phyloP scores from a whole-genome alignment of 2,113 vertebrate genomes.

The Oriolus oriolus region DNA sequence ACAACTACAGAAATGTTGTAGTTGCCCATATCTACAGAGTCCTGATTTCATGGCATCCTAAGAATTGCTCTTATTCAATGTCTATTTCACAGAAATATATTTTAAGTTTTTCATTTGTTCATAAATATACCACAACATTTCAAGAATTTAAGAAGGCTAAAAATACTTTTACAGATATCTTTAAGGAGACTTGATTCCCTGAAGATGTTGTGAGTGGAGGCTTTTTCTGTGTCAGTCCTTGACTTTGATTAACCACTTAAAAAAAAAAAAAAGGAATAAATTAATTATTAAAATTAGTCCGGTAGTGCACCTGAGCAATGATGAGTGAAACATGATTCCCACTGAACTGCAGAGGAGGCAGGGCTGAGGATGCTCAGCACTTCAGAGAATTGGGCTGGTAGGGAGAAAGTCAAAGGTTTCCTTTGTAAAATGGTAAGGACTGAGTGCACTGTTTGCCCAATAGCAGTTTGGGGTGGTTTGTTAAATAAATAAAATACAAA shows the following conservation, averaged over 20 bases:
- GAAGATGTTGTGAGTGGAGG: not conserved
- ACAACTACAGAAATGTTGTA: not conserved
- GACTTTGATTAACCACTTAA: constrained; percentile 41
- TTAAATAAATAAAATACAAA: not conserved
- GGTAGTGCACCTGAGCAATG: constrained; percentile 18
- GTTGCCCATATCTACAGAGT: not conserved
- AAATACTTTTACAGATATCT: constrained; percentile 26
- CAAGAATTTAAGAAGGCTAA: not conserved
- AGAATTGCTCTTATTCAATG: not conserved
- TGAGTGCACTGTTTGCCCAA: not conserved
- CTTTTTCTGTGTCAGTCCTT: not conserved
- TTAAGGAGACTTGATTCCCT: constrained; percentile 3
- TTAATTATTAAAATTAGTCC: constrained; percentile 50
- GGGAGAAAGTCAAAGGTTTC: not conserved
- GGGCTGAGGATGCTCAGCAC: not conserved
- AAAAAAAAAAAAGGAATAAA: not conserved
- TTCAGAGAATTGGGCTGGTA: not conserved
- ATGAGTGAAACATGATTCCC: not conserved
- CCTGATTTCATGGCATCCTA: not conserved
- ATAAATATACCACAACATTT: not conserved
- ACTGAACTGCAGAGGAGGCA: not conserved
- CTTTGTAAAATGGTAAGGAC: not conserved
- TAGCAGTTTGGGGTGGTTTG: not conserved
- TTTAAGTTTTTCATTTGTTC: constrained; percentile 8
- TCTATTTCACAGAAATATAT: not conserved